phyloP scores from a whole-genome alignment of 2,113 vertebrate genomes.

The Plecotus auritus region DNA sequence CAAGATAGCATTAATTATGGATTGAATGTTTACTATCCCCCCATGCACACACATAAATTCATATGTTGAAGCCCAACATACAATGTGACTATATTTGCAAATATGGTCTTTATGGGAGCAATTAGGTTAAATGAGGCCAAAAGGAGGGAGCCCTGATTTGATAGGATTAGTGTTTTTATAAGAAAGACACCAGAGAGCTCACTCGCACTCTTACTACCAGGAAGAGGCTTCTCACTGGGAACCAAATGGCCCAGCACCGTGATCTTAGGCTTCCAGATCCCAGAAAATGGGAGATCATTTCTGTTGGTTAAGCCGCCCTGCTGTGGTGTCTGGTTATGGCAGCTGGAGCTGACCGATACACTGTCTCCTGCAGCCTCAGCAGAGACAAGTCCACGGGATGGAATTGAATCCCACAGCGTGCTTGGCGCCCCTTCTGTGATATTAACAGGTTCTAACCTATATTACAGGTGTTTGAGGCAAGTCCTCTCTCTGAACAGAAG shows the following conservation, averaged over 20 bases:
- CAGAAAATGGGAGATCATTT: background rate
- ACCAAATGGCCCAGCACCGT: background rate
- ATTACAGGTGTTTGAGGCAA: background rate
- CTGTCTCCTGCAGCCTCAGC: background rate
- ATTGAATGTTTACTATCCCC: background rate
- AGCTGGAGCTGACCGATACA: no score
- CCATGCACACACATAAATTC: background rate
- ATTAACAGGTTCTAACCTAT: background rate
- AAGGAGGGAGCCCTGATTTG: background rate
- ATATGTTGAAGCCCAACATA: background rate
- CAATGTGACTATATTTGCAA: background rate
- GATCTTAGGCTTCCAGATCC: background rate
- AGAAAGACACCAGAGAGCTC: background rate
- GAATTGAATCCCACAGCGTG: no score
- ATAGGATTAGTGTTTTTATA: background rate
- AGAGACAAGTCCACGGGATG: background rate
- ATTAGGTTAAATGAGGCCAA: background rate
- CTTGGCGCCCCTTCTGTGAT: background rate
- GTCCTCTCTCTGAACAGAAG: background rate
- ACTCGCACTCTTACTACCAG: background rate
- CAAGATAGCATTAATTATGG: background rate
- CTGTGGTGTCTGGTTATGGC: background rate
- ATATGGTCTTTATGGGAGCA: background rate
- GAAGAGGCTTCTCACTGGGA: background rate
- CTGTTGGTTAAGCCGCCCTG: background rate